Conservation (phyloP, 2,797 vertebrate species). For the Austrolebias charrua region DNA sequence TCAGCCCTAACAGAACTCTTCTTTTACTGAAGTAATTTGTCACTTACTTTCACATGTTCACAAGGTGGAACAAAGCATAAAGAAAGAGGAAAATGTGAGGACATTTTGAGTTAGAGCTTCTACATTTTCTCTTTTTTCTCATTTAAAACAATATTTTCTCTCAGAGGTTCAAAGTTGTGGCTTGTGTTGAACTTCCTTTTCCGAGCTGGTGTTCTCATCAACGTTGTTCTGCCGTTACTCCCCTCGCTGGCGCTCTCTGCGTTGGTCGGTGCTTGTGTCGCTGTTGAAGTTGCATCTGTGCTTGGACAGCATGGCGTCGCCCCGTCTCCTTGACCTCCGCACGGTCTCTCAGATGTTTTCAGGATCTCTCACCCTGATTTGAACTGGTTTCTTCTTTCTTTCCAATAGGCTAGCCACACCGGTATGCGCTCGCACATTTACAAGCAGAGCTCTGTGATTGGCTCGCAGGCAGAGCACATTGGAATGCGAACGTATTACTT, state of each 20-base stretch:
- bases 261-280: conserved; percentile 37
- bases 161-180: conserved; percentile 50
- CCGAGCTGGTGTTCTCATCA: conserved; percentile 47
- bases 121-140: conserved; percentile 33
- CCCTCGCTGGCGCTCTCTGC: conserved; percentile 32
- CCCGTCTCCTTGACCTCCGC: conserved; percentile 20
- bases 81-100: no score
- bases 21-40: no score
- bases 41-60: no score
- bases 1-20: no score
- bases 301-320: conserved; percentile 49
- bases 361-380: conserved; percentile 8
- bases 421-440: conserved; percentile 92
- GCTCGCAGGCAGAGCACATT: conserved; percentile 89
- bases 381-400: conserved; percentile 37
- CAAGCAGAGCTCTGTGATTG: conserved; percentile 86
- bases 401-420: conserved; percentile 86
- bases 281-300: conserved; percentile 37
- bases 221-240: conserved; percentile 51
- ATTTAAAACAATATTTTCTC: conserved; percentile 24
- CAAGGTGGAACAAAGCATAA: no score
- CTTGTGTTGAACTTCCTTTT: conserved; percentile 42
- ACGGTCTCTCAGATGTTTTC: conserved; percentile 7
- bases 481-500: conserved; percentile 97
- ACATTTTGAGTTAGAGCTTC: neutral